Conservation (phyloP, 2,888 invertebrate genomes). For the Cantharis rufa region DNA sequence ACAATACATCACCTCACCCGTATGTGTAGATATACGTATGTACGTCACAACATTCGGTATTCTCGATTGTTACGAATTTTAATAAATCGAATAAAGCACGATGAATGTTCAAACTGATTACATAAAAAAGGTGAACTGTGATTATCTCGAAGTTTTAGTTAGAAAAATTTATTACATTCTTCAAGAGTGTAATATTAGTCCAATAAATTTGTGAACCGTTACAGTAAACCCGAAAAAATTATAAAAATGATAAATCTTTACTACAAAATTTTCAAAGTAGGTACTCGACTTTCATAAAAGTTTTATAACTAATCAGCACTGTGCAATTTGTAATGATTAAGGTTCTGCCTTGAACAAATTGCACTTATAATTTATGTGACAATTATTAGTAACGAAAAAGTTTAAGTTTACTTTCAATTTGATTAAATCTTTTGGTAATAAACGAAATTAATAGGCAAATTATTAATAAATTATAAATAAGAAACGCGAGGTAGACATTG, state of each 20-base stretch:
- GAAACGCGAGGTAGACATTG: neutral
- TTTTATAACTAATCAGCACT: neutral
- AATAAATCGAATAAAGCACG: neutral
- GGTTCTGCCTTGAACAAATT: constrained; percentile 31
- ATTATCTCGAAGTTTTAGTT: constrained; percentile 2
- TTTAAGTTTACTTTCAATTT: neutral
- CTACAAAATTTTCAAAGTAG: neutral
- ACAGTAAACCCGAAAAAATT: constrained; percentile 1
- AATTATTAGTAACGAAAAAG: neutral
- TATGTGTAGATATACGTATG: neutral
- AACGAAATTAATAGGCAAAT: neutral
- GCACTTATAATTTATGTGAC: constrained; percentile 34
- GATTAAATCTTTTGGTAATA: neutral
- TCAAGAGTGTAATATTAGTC: constrained; percentile 18
- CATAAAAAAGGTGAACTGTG: neutral
- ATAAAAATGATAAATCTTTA: constrained; percentile 2
- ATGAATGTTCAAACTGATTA: neutral
- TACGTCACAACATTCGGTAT: neutral
- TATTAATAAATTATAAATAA: neutral
- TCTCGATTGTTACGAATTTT: neutral
- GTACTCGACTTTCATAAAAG: constrained; percentile 3
- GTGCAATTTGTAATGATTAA: constrained; percentile 29
- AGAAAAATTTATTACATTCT: constrained; percentile 19
- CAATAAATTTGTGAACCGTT: constrained; percentile 8
- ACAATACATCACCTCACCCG: neutral